Evolutionary conservation across 2,113 vertebrate genomes (phyloP).

Genomic region (Eubucco bourcierii): DNA sequence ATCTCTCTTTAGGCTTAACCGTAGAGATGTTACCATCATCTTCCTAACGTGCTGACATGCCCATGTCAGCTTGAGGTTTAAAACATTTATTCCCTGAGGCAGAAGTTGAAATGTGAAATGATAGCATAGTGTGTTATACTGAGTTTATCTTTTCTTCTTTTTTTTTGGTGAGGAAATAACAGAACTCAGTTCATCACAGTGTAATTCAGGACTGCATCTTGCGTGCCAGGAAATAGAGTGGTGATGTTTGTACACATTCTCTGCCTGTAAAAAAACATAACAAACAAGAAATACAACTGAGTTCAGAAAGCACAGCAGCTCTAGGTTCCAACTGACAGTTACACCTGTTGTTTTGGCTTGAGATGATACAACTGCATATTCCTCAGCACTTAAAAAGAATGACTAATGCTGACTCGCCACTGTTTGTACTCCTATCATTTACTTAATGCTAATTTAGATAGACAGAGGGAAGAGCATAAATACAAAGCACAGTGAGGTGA

Average conservation of each 20-base stretch:
- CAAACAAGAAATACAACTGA: background rate
- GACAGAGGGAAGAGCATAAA: background rate
- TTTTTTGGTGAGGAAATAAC: background rate
- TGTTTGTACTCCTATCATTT: background rate
- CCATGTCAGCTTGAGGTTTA: background rate
- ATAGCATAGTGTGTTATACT: background rate
- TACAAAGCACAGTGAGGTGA: background rate
- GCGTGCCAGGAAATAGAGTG: background rate
- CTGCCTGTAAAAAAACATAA: background rate
- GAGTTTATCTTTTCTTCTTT: slow-evolving; percentile 1
- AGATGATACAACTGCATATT: background rate
- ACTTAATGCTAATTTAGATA: background rate
- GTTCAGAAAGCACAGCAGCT: background rate
- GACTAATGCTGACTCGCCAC: background rate
- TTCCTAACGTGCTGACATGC: background rate
- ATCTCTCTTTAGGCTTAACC: background rate
- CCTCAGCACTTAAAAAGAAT: background rate
- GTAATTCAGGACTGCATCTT: background rate
- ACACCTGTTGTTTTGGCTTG: background rate
- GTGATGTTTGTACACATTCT: background rate
- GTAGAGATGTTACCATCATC: background rate
- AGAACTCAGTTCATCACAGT: background rate
- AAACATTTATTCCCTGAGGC: slow-evolving; percentile 8
- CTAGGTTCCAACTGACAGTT: background rate
- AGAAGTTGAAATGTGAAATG: slow-evolving; percentile 10